Percentiles rank a stretch among this genome's conserved stretches.
Conservation (phyloP, 2,888 invertebrate species). For the Agriopis aurantiaria region DNA sequence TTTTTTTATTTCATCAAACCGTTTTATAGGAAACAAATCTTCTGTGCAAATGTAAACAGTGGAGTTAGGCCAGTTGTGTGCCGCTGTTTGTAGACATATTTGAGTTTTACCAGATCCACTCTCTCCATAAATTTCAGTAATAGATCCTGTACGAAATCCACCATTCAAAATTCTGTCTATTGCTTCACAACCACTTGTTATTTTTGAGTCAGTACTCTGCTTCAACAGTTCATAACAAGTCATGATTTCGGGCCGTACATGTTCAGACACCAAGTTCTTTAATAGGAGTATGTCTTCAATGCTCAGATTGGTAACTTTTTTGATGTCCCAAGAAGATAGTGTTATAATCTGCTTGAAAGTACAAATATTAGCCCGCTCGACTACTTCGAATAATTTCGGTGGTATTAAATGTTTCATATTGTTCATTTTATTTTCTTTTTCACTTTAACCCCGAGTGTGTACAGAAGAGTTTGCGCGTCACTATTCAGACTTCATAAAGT, state of each 20-base stretch:
- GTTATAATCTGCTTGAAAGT: conserved; percentile 68
- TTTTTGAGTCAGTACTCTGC: conserved; percentile 52
- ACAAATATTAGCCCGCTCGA: conserved; percentile 68
- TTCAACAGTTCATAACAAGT: conserved; percentile 53
- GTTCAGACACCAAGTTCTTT: conserved; percentile 63
- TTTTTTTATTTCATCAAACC: conserved; percentile 73
- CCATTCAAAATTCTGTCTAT: conserved; percentile 88
- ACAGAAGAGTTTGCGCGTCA: too few relatives aligned
- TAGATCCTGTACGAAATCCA: conserved; percentile 89
- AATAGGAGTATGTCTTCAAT: conserved; percentile 65
- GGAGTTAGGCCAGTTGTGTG: conserved; percentile 87
- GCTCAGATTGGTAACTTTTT: conserved; percentile 69
- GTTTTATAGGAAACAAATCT: conserved; percentile 86
- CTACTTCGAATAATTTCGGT: conserved; percentile 61
- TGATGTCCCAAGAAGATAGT: conserved; percentile 71
- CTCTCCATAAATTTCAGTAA: conserved; percentile 93
- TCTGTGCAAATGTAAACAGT: conserved; percentile 93
- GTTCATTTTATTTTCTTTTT: conserved; percentile 29
- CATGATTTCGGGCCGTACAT: conserved; percentile 54
- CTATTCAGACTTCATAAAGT: too few relatives aligned
- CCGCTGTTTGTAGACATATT: conserved; percentile 89
- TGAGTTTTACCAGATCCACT: conserved; percentile 95
- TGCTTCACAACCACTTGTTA: conserved; percentile 85
- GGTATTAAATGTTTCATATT: conserved; percentile 56
- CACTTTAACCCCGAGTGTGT: background rate